Base-by-base conservation (phyloP, 2,113 vertebrate species). In the Calyptomena viridis region DNA sequence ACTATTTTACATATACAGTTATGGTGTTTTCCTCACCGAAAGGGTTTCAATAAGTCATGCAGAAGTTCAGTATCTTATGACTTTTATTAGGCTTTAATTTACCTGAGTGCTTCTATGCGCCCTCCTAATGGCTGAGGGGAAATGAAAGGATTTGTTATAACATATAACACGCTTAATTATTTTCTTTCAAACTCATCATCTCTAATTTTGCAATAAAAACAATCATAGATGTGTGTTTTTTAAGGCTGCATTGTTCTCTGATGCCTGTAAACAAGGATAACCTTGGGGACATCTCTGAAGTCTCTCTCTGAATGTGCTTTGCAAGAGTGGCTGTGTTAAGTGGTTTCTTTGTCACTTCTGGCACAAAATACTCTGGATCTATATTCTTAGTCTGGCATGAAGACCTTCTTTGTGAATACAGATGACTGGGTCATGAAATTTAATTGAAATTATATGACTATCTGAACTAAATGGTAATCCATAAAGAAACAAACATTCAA, bases 221-320 rank as follows among this genome's bases (percentile, higher is more conserved):
- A 89, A 86, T 50, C 79, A 53, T 7, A 81, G 68, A 53, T 66
- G 27, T 50, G 9, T 53, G 35, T 39, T 59, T 84, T 40, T 62
- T 16, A 14, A 76, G 42, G 40, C 68, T 86, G 75, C 79, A 92
- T 95, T 96, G 93, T 95, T 94, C 88, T 89, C 56, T 6, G 11
- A 5, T 23, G 79, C 79, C 88, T 95, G 95, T 79, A 95, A 92
- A 72, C 77, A 95, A 49, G 90, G 90, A 94, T 95, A 97, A 96
- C 94, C 95, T 95, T 95, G 91, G 84, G 72, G 83, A 89, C 82
- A 71, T 56, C 50, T 68, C 39, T 59, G 47, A 67, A 74, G 24
- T 58, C 74, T 5, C 63, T 81, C 77, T 64, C 62, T 15, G 56
- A 77, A 63, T 71, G 72, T 44, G 62, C 58, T 91, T 33, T 84